phyloP scores from a whole-genome alignment of 2,888 invertebrate genomes.

The Dione juno region DNA sequence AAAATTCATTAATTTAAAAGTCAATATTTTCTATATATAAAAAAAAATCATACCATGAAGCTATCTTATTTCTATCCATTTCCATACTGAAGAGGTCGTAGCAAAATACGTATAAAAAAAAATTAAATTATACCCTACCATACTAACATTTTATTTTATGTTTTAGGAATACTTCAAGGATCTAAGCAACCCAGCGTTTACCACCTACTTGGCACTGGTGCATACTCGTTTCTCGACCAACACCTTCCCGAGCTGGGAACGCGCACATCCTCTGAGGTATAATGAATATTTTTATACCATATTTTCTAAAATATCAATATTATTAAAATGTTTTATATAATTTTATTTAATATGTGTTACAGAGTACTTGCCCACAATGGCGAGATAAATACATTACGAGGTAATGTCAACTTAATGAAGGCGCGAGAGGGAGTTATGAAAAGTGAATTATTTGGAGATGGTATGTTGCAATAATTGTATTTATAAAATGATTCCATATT shows the following conservation, averaged over 20 bases:
- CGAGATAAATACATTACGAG: conserved; percentile 99
- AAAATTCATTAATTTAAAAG: too few species aligned
- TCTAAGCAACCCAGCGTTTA: conserved; percentile 89
- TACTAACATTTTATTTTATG: too few species aligned
- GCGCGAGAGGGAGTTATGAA: conserved; percentile 99
- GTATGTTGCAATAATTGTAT: conserved; percentile 53
- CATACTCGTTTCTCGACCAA: conserved; percentile 99
- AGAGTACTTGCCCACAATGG: conserved; percentile 98
- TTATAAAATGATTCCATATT: neutral
- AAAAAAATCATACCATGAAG: too few species aligned
- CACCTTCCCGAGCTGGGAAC: conserved; percentile 99
- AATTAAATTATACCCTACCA: too few species aligned
- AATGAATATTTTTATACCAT: neutral
- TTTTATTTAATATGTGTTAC: conserved; percentile 43
- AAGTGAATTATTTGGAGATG: conserved; percentile 91
- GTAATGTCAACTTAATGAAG: conserved; percentile 99
- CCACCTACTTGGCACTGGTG: conserved; percentile 97
- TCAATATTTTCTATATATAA: too few species aligned
- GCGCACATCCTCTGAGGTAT: conserved; percentile 98
- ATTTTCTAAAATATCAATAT: neutral
- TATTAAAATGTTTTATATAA: neutral
- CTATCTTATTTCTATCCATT: too few species aligned
- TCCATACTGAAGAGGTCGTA: too few species aligned
- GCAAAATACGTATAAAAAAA: too few species aligned
- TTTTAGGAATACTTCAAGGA: conserved; percentile 89